Conservation (phyloP, 2,888 invertebrate species). For the Marasmarcha lunaedactyla region DNA sequence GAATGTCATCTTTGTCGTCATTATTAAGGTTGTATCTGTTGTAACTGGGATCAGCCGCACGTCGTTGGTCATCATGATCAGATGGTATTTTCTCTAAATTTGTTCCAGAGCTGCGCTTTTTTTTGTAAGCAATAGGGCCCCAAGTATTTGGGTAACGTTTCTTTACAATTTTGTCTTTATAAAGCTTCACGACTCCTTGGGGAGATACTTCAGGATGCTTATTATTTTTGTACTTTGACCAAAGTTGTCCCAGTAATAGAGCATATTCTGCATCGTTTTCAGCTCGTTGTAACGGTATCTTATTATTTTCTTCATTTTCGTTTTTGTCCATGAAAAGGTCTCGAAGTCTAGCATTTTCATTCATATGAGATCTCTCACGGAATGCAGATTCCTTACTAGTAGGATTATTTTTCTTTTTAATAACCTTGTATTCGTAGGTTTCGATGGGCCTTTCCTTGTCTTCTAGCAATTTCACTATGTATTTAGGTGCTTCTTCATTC, state of each 20-base stretch:
- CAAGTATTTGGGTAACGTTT: slow-evolving; percentile 57
- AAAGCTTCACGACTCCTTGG: slow-evolving; percentile 56
- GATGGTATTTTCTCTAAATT: slow-evolving; percentile 27
- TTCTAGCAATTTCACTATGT: slow-evolving; percentile 44
- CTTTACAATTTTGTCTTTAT: slow-evolving; percentile 55
- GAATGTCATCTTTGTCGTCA: slow-evolving; percentile 51
- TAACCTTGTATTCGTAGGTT: slow-evolving; percentile 66
- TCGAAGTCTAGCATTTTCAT: slow-evolving; percentile 48
- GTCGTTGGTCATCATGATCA: slow-evolving; percentile 14
- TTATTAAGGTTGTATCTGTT: slow-evolving; percentile 43
- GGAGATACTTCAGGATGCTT: slow-evolving; percentile 38
- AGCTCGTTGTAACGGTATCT: slow-evolving; percentile 27
- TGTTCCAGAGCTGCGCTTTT: slow-evolving; percentile 52
- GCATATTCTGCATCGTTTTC: slow-evolving; percentile 66
- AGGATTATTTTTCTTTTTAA: slow-evolving; percentile 57
- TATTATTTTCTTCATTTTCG: slow-evolving; percentile 36
- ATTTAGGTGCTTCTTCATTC: slow-evolving; percentile 45
- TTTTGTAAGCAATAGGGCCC: slow-evolving; percentile 65
- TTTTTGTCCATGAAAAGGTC: slow-evolving; percentile 49
- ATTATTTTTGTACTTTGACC: slow-evolving; percentile 67
- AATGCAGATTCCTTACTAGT: slow-evolving; percentile 50
- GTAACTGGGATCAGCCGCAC: slow-evolving; percentile 32
- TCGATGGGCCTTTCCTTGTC: slow-evolving; percentile 58
- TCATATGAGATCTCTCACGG: slow-evolving; percentile 50
- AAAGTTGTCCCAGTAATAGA: slow-evolving; percentile 63